Conservation (phyloP, 2,113 vertebrate species). For the Rhineura floridana region DNA sequence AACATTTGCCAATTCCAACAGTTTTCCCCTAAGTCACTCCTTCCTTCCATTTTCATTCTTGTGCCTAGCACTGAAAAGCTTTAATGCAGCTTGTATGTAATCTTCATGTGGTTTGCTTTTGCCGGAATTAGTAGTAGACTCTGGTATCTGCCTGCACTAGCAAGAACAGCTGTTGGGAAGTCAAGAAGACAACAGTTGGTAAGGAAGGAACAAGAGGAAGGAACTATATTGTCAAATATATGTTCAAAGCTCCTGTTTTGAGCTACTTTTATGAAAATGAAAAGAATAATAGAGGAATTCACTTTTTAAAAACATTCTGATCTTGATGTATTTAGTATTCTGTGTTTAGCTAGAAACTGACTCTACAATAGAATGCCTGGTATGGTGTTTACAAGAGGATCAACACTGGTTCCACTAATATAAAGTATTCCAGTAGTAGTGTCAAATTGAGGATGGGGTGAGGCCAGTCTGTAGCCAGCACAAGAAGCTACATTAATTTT, state of each 20-base stretch:
- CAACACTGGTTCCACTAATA: not conserved
- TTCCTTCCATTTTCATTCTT: not conserved
- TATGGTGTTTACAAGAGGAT: not conserved
- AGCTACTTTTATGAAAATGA: constrained; percentile 23
- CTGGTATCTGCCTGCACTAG: fast-evolving
- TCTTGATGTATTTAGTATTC: not conserved
- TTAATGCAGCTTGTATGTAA: not conserved
- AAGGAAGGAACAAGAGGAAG: constrained; percentile 17
- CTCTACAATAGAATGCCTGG: not conserved
- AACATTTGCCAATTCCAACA: no score
- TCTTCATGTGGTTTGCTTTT: not conserved
- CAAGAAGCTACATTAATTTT: not conserved
- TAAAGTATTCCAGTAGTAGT: not conserved
- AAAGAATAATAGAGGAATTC: not conserved
- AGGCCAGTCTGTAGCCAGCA: not conserved
- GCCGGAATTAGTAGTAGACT: no score
- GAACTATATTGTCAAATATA: not conserved
- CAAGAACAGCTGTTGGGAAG: fast-evolving
- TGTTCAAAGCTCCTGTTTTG: not conserved
- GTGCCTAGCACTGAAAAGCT: not conserved
- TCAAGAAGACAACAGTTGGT: not conserved
- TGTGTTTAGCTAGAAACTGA: not conserved
- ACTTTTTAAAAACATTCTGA: not conserved
- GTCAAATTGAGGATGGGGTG: not conserved
- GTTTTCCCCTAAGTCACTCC: no score